Base-by-base conservation (phyloP, 1,140 invertebrate species). In the Neodiprion pinetum region DNA sequence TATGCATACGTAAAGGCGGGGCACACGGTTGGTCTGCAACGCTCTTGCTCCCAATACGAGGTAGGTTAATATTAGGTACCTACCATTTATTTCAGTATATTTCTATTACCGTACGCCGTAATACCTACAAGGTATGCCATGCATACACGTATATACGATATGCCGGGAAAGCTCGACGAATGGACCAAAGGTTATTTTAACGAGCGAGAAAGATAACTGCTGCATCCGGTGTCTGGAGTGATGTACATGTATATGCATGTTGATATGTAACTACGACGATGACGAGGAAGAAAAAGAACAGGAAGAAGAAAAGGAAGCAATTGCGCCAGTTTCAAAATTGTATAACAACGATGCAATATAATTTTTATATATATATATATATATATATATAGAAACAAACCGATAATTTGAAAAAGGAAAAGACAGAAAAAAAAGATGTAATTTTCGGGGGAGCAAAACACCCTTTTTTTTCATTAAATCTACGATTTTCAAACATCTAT, bases 171-270 rank as follows among this genome's bases (percentile, higher is more conserved):
- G 4, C 5, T 14, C 53, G 53, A 61, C 53, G 53, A 61, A 61
- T 61, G 70, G 71, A 71, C 53, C 61, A 66, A 75, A 75, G 68
- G 65, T 71, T 75, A 75, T 75, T 75, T 72, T 53, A 72, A 74
- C 67, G 73, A 74, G 49, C 21, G 67, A 70, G 17, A 61, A 71
- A 47, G 53, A 74, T 71, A 70, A 67, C 50, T 65, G 48, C 48
- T 47, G 68, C 71, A 75, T 75, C 74, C 74, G 74, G 74, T 75
- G 48, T 70, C n/a, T 72, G 49, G 68, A 47, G 9, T 72, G 67
- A 72, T 72, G 23, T 68, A 67, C 21, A 72, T 72, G 48, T 61
- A 7, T 1, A 23, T 7, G 48, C 5, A 23, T 50, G 47, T 49
- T 21, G 49, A 71, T 12, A 9, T 10, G 67, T 12, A 0, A 68